Evolutionary conservation across 2,113 vertebrate genomes (phyloP).

Genomic region (Sialia sialis): DNA sequence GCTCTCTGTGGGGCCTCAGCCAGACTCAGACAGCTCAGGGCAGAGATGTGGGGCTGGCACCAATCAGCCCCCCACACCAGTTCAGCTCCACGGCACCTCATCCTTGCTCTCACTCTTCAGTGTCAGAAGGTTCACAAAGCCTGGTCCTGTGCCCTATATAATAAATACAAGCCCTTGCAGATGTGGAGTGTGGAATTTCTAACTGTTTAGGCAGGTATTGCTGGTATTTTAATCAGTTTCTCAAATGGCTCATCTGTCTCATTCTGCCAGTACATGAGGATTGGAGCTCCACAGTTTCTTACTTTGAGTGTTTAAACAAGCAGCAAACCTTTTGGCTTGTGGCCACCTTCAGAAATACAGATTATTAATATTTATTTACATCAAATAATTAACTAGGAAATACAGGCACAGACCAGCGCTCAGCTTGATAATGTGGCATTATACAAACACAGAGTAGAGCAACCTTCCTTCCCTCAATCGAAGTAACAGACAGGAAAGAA

Average conservation of each 20-base stretch:
- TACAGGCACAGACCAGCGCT: not conserved
- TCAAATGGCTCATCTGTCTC: not conserved
- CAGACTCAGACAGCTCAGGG: accelerated
- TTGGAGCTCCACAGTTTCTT: not conserved
- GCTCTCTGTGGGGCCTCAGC: accelerated
- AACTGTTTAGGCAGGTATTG: not conserved
- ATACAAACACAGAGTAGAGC: not conserved
- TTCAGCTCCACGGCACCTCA: accelerated
- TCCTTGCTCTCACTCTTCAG: not conserved
- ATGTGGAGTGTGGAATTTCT: not conserved
- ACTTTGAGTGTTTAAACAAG: not conserved
- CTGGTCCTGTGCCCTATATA: accelerated
- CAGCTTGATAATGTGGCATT: not conserved
- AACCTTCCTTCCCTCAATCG: not conserved
- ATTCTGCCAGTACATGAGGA: not conserved
- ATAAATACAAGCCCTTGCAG: not conserved
- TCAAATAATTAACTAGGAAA: not conserved
- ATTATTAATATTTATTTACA: not conserved
- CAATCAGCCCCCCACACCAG: accelerated
- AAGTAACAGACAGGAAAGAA: not conserved
- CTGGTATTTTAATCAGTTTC: slow-evolving; percentile 17
- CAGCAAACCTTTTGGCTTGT: not conserved
- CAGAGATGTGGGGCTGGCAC: not conserved
- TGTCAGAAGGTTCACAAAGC: not conserved
- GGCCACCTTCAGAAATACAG: not conserved